A percentile compares a stretch with the other conserved stretches of the same genome.
phyloP scores from a whole-genome alignment of 2,888 invertebrate species.

The Margaritifera margaritifera region DNA sequence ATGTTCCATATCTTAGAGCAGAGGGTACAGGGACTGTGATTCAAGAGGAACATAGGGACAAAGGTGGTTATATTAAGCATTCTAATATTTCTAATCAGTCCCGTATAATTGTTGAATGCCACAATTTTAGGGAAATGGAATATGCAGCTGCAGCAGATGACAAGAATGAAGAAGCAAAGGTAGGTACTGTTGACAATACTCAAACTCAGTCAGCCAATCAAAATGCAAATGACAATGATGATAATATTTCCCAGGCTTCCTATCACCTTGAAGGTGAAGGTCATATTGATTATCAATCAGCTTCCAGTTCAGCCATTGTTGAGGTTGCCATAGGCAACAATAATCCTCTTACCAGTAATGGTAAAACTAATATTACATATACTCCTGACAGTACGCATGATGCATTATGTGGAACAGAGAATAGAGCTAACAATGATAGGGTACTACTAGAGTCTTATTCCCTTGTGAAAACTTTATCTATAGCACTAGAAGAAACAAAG shows the following conservation, averaged over 20 bases:
- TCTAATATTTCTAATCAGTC: conserved; percentile 2
- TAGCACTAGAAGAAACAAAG: no score
- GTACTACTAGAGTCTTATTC: no score
- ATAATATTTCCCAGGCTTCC: conserved; percentile 31
- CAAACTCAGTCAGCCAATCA: conserved; percentile 67
- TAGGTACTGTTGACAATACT: conserved; percentile 46
- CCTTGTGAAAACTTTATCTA: no score
- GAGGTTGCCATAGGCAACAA: not conserved
- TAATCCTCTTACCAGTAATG: not conserved
- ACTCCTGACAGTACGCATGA: not conserved
- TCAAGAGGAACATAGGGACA: conserved; percentile 2
- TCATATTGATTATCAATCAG: conserved; percentile 27
- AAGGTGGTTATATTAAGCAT: conserved; percentile 10
- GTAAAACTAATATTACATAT: conserved; percentile 3
- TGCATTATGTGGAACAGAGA: not conserved
- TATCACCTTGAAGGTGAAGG: conserved; percentile 27
- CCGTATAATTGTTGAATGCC: conserved; percentile 6
- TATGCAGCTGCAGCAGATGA: conserved; percentile 1
- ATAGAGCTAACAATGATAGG: not conserved
- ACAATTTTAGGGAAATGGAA: not conserved
- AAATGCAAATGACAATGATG: conserved; percentile 71
- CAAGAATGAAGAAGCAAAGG: not conserved
- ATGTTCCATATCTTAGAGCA: no score
- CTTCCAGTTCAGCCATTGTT: conserved; percentile 30
- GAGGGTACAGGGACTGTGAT: no score